These are phyloP conservation scores for Diplosoma virens DNA, from an alignment of 23 tunicate species.

Conservation along the genomic window DNA sequence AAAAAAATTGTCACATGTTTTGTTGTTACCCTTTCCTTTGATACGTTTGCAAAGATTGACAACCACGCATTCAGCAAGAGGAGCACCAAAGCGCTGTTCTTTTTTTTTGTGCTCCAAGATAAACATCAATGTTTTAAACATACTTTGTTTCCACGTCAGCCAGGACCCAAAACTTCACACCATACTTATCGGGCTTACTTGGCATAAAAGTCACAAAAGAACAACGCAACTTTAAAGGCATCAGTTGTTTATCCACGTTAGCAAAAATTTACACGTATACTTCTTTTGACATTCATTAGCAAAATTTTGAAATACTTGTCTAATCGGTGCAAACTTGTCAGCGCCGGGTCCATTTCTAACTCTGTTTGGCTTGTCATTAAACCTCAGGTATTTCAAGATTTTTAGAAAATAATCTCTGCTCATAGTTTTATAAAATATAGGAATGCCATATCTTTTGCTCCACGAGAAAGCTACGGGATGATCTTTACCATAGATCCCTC, in stretches of 20 bases:
- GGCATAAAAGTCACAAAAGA: neutral
- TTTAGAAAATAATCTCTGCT: neutral
- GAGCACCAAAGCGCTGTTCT: neutral
- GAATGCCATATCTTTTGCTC: neutral
- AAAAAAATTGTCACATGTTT: conserved; percentile 3
- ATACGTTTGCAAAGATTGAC: neutral
- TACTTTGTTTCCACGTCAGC: neutral
- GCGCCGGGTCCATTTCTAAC: neutral
- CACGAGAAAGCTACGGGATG: too few species aligned
- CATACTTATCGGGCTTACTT: neutral
- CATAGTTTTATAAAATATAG: neutral
- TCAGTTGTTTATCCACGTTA: too few species aligned
- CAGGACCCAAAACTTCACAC: conserved; percentile 5
- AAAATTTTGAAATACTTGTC: neutral
- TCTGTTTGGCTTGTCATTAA: conserved; percentile 21
- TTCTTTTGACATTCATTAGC: neutral
- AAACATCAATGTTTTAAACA: neutral
- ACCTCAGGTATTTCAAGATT: neutral
- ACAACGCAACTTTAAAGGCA: conserved; percentile 11
- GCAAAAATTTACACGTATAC: neutral
- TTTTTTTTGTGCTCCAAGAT: conserved; percentile 12
- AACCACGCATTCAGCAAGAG: neutral
- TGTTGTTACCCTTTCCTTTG: conserved; percentile 12
- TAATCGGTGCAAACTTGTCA: conserved; percentile 12
- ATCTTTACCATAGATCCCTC: too few species aligned